phyloP scores from a whole-genome alignment of 35 echinoderm and acorn worm genomes.

The Holothuria glaberrima region DNA sequence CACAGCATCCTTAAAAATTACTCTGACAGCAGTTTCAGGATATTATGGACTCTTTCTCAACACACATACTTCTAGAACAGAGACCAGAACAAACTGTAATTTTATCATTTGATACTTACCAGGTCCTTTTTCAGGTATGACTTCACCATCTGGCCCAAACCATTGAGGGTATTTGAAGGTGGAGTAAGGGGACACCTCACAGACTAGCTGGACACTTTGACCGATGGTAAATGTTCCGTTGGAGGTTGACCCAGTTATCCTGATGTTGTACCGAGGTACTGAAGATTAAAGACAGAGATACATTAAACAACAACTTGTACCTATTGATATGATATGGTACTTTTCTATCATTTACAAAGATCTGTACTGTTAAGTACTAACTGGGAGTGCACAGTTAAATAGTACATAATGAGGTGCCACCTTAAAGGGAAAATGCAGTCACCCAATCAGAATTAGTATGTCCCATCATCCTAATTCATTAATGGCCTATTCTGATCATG shows the following conservation, averaged over 20 bases:
- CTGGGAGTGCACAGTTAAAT: too few species aligned
- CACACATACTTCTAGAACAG: background rate
- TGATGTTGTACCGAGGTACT: slow-evolving; percentile 59
- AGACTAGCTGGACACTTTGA: slow-evolving; percentile 78
- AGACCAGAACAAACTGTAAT: too few species aligned
- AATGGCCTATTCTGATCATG: too few species aligned
- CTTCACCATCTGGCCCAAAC: slow-evolving; percentile 43
- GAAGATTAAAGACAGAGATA: background rate
- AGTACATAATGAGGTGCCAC: too few species aligned
- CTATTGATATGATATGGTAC: too few species aligned
- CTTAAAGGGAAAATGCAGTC: too few species aligned
- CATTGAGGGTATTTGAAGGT: slow-evolving; percentile 68
- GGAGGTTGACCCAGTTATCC: slow-evolving; percentile 56
- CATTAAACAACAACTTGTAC: background rate
- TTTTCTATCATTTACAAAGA: background rate
- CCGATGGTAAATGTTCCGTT: slow-evolving; percentile 51
- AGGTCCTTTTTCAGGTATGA: slow-evolving; percentile 28
- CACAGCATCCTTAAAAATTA: background rate
- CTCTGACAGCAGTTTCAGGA: too few species aligned
- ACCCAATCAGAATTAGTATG: too few species aligned
- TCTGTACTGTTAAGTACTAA: background rate
- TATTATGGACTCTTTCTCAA: too few species aligned
- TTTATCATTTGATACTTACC: background rate
- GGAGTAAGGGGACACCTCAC: slow-evolving; percentile 73
- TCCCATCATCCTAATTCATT: too few species aligned